Conservation (phyloP, 2,888 invertebrate genomes). For the Amorpha juglandis region DNA sequence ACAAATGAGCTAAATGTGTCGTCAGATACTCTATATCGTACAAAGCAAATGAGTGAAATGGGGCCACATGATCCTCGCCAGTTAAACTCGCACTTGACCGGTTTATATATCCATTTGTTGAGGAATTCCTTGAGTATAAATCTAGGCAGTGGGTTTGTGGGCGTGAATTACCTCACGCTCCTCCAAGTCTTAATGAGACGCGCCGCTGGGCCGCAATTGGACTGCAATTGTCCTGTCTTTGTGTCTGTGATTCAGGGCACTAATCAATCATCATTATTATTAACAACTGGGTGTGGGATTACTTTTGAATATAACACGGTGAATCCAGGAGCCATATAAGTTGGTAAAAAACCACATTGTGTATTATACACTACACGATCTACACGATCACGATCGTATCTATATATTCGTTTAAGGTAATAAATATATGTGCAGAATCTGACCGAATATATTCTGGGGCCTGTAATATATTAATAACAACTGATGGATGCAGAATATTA, state of each 20-base stretch:
- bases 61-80: conserved; percentile 29
- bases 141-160: conserved; percentile 17
- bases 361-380: too few relatives aligned
- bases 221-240: conserved; percentile 27
- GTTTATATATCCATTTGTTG: conserved; percentile 8
- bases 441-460: too few relatives aligned
- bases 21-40: not conserved
- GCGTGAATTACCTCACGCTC: conserved; percentile 21
- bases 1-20: not conserved
- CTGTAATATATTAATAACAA: too few relatives aligned
- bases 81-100: conserved; percentile 24
- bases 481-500: too few relatives aligned
- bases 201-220: conserved; percentile 27
- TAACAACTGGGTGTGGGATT: conserved; percentile 21
- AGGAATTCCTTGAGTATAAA: conserved; percentile 20
- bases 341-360: too few relatives aligned
- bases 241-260: conserved; percentile 26
- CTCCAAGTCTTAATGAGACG: conserved; percentile 24
- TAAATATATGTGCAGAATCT: too few relatives aligned
- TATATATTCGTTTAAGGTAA: too few relatives aligned
- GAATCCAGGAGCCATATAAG: not conserved
- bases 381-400: too few relatives aligned
- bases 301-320: conserved; percentile 20
- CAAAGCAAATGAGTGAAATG: conserved; percentile 25
- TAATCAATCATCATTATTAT: conserved; percentile 24